Percentiles rank a stretch among this genome's conserved stretches.
Evolutionary conservation across 2,888 invertebrate genomes (phyloP).

Genomic region (Chloroclystis v-ata): DNA sequence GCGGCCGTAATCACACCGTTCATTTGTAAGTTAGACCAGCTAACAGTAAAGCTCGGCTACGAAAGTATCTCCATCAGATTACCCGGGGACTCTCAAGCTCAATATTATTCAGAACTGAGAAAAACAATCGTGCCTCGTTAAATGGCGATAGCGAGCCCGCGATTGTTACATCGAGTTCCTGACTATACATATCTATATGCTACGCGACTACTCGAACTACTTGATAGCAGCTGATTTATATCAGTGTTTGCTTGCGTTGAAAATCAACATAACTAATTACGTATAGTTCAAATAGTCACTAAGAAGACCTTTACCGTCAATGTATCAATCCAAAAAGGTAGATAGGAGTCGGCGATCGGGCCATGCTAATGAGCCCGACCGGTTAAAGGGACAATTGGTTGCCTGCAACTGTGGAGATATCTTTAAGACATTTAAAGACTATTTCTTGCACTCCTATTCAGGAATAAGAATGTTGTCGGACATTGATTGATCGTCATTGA

Average conservation of each 20-base stretch:
- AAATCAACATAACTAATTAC: constrained; percentile 52
- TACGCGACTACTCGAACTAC: constrained; percentile 26
- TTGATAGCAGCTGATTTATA: constrained; percentile 36
- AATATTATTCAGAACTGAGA: constrained; percentile 77
- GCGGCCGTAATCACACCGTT: constrained; percentile 73
- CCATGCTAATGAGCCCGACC: constrained; percentile 66
- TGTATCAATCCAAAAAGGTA: constrained; percentile 62
- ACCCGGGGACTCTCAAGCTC: constrained; percentile 61
- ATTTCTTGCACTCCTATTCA: constrained; percentile 51
- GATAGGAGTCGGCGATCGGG: constrained; percentile 57
- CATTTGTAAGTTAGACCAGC: constrained; percentile 69
- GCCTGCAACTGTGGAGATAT: constrained; percentile 55
- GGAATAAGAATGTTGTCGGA: constrained; percentile 52
- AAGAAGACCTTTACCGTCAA: constrained; percentile 64
- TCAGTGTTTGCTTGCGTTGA: constrained; percentile 42
- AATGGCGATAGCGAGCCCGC: constrained; percentile 65
- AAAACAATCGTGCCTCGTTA: constrained; percentile 77
- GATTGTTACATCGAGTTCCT: constrained; percentile 61
- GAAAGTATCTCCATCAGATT: constrained; percentile 75
- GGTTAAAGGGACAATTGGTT: constrained; percentile 67
- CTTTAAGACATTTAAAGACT: constrained; percentile 59
- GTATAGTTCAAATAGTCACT: constrained; percentile 42
- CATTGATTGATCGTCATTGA: constrained; percentile 53
- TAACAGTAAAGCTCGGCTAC: constrained; percentile 64
- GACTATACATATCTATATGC: constrained; percentile 44